phyloP scores from a whole-genome alignment of 2,797 vertebrate genomes.

The Calcarius lapponicus region DNA sequence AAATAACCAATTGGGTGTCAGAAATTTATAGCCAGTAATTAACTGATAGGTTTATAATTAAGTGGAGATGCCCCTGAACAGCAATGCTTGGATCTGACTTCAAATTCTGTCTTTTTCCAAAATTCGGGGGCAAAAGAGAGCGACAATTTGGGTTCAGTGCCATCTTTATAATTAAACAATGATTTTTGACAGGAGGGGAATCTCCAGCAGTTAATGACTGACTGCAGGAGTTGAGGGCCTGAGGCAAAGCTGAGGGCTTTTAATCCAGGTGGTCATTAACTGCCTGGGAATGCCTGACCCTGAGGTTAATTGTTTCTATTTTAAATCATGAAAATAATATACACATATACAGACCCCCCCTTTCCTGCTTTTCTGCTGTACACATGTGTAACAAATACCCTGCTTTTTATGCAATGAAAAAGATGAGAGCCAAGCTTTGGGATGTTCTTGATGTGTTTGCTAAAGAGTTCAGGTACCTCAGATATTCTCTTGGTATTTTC shows the following conservation, averaged over 20 bases:
- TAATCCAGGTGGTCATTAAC: slow-evolving; percentile 74
- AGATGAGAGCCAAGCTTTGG: neutral
- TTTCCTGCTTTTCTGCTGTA: slow-evolving; percentile 5
- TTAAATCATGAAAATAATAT: slow-evolving; percentile 60
- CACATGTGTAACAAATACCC: neutral
- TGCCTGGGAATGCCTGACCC: slow-evolving; percentile 71
- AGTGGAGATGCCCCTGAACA: slow-evolving; percentile 15
- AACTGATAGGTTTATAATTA: slow-evolving; percentile 60
- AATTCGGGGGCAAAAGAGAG: slow-evolving; percentile 29
- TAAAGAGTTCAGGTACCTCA: neutral
- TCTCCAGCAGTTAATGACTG: slow-evolving; percentile 72
- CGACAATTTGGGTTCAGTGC: slow-evolving; percentile 31
- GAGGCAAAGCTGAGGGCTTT: slow-evolving; percentile 69
- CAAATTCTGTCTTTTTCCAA: slow-evolving; percentile 42
- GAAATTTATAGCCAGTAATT: slow-evolving; percentile 55
- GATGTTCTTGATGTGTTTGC: neutral
- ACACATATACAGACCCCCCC: neutral
- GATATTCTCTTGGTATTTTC: neutral
- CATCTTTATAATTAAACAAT: slow-evolving; percentile 71
- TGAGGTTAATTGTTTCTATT: slow-evolving; percentile 73
- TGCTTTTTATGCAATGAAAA: neutral
- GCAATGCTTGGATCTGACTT: slow-evolving; percentile 21
- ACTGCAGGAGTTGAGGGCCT: slow-evolving; percentile 66
- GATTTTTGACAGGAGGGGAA: slow-evolving; percentile 70
- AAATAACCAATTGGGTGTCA: slow-evolving; percentile 10